These are phyloP conservation scores for Scalopus aquaticus DNA, from an alignment of 2,113 vertebrate genomes.

Conservation along the genomic window DNA sequence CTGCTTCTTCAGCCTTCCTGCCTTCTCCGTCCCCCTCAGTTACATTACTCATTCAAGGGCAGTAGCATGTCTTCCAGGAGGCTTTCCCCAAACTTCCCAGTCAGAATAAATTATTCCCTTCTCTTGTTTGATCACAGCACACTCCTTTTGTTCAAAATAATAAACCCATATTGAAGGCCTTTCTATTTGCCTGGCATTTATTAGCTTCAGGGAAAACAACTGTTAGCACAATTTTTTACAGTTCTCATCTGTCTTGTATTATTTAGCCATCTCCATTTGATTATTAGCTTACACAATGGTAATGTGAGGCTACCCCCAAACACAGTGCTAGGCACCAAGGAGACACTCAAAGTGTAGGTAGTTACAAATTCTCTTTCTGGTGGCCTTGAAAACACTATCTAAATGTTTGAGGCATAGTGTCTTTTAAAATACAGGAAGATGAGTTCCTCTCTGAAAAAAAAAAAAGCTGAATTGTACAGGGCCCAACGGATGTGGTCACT, in stretches of 20 bases:
- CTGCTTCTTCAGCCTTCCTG: background rate
- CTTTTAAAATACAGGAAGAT: background rate
- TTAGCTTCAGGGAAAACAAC: background rate
- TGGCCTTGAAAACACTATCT: background rate
- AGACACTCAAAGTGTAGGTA: background rate
- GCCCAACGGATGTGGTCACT: background rate
- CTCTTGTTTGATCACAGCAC: background rate
- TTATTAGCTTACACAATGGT: background rate
- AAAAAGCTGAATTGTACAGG: background rate
- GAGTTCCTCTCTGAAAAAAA: background rate
- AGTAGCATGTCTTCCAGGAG: background rate
- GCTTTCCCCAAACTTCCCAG: background rate
- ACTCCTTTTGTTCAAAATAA: background rate
- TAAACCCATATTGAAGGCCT: background rate
- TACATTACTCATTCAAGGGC: background rate
- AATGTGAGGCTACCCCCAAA: background rate
- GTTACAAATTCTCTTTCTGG: background rate
- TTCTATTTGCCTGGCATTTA: background rate
- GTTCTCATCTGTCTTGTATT: background rate
- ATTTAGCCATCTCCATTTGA: background rate
- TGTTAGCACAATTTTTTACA: background rate
- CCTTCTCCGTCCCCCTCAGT: background rate
- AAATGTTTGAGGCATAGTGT: constrained; percentile 10
- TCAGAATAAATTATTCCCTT: background rate
- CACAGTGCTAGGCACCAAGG: background rate